Evolutionary conservation across 2,113 vertebrate species (phyloP).

Genomic region (Lampris megalopsis): DNA sequence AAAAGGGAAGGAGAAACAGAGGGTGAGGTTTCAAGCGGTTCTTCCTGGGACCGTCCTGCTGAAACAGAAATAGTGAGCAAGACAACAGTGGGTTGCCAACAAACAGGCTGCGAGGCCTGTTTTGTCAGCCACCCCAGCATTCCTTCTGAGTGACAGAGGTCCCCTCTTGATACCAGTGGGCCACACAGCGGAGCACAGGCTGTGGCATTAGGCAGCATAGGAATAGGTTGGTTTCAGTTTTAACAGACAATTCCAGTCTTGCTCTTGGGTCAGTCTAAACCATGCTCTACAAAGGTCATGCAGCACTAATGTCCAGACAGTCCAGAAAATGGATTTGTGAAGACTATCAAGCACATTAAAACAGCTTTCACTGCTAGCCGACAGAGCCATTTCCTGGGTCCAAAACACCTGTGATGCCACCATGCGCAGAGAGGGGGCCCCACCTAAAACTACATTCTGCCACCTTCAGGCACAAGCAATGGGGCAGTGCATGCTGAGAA

Average conservation of each 20-base stretch:
- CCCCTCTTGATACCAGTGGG: slow-evolving; percentile 21
- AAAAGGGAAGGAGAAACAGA: slow-evolving; percentile 20
- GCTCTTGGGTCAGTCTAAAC: slow-evolving; percentile 49
- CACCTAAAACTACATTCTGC: slow-evolving; percentile 69
- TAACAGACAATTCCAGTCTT: slow-evolving; percentile 37
- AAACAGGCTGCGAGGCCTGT: slow-evolving; percentile 36
- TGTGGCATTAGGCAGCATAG: slow-evolving; percentile 51
- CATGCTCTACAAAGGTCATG: slow-evolving; percentile 78
- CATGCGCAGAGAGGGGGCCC: slow-evolving; percentile 75
- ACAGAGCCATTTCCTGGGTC: slow-evolving; percentile 55
- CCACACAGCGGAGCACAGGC: slow-evolving; percentile 33
- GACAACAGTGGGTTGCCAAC: slow-evolving; percentile 57
- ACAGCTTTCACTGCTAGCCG: slow-evolving; percentile 64
- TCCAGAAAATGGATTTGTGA: slow-evolving; percentile 72
- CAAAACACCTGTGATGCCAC: slow-evolving; percentile 72
- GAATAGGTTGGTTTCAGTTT: slow-evolving; percentile 37
- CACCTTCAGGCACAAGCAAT: slow-evolving; percentile 71
- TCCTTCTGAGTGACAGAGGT: slow-evolving; percentile 57
- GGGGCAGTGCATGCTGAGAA: slow-evolving; percentile 81
- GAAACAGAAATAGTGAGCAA: slow-evolving; percentile 68
- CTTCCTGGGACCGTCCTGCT: slow-evolving; percentile 63
- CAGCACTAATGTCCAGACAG: slow-evolving; percentile 68
- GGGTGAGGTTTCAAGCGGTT: slow-evolving; percentile 20
- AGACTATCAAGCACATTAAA: slow-evolving; percentile 71
- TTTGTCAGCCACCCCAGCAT: slow-evolving; percentile 50